phyloP scores from a whole-genome alignment of 2,113 vertebrate species.

The Promerops cafer region DNA sequence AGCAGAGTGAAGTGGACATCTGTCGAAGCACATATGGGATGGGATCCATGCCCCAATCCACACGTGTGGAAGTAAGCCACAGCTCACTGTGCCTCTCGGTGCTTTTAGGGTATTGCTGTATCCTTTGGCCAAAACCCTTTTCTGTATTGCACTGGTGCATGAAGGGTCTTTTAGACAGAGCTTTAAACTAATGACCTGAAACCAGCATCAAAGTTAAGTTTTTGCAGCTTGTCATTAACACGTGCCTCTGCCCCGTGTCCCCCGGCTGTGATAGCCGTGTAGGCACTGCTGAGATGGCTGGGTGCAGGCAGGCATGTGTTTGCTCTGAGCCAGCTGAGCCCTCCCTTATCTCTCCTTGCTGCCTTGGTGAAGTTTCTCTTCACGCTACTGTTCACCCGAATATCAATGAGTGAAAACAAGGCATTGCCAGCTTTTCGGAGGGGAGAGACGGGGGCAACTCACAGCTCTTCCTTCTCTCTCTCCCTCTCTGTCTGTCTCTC shows the following conservation, averaged over 20 bases:
- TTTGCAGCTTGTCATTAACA: neutral
- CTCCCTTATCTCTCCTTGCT: slow-evolving; percentile 23
- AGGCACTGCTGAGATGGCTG: neutral
- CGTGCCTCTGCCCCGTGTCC: accelerated
- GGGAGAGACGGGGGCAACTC: neutral
- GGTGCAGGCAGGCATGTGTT: neutral
- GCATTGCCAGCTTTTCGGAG: neutral
- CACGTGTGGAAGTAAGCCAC: neutral
- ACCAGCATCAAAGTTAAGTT: neutral
- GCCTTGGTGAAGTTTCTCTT: slow-evolving; percentile 35
- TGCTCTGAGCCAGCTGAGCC: neutral
- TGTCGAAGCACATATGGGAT: neutral
- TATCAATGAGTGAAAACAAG: slow-evolving; percentile 5
- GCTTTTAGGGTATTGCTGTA: neutral
- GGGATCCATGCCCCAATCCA: neutral
- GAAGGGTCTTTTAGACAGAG: neutral
- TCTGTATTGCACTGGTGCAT: neutral
- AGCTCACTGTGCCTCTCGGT: accelerated
- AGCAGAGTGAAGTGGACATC: neutral
- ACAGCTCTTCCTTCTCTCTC: neutral
- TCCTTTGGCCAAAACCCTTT: neutral
- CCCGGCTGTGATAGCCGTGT: neutral
- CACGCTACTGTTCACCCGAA: neutral
- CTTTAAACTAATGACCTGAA: neutral
- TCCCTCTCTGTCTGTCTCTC: neutral